A percentile compares a stretch with the other conserved stretches of the same genome.
phyloP scores from a whole-genome alignment of 2,113 vertebrate species.

The Gobiocypris rarus region DNA sequence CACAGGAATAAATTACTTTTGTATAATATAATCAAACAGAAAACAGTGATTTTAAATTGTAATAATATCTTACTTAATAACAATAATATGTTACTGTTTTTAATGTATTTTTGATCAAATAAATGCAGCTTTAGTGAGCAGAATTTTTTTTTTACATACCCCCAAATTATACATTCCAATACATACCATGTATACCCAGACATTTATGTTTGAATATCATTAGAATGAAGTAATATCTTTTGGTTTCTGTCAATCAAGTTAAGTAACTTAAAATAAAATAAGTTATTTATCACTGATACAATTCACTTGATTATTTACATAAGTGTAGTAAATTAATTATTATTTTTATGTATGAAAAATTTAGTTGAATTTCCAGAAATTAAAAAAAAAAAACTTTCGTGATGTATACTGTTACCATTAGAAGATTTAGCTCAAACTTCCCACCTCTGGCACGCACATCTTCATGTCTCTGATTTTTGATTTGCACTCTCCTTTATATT shows the following conservation, averaged over 20 bases:
- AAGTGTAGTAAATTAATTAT: neutral
- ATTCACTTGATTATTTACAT: neutral
- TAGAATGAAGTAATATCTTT: neutral
- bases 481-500: neutral
- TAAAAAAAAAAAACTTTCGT: neutral
- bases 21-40: neutral
- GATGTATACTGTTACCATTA: neutral
- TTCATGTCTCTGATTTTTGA: neutral
- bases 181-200: too few species aligned
- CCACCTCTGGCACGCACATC: neutral
- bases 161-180: too few species aligned
- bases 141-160: too few species aligned
- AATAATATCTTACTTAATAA: neutral
- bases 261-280: neutral
- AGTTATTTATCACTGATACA: neutral
- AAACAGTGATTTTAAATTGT: neutral
- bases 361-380: neutral
- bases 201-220: neutral
- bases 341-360: neutral
- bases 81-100: neutral
- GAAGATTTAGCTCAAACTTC: neutral
- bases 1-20: neutral
- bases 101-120: neutral
- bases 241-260: neutral
- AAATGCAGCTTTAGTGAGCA: too few species aligned